phyloP scores from a whole-genome alignment of 2,888 invertebrate genomes.

The Uropetala carovei region DNA sequence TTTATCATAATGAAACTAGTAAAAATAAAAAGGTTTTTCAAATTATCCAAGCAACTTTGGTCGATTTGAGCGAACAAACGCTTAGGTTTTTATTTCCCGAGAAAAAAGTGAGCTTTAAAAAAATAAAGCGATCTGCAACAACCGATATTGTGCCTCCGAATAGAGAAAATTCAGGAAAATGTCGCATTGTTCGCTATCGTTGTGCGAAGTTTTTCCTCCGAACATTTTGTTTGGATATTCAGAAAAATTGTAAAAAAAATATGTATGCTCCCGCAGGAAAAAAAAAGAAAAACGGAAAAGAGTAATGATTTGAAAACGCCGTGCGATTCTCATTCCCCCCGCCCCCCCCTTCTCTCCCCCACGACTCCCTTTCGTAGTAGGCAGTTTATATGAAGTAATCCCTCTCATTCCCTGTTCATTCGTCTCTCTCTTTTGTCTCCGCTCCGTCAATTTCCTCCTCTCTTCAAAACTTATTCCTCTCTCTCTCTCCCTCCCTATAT shows the following conservation, averaged over 20 bases:
- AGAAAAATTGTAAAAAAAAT: not conserved
- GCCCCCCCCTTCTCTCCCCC: not conserved
- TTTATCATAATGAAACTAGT: constrained; percentile 12
- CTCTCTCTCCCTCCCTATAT: not conserved
- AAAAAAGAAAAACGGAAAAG: not conserved
- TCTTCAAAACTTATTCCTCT: constrained; percentile 55
- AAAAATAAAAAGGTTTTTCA: constrained; percentile 5
- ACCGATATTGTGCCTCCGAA: constrained; percentile 36
- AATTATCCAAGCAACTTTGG: not conserved
- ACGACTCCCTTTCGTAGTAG: constrained; percentile 21
- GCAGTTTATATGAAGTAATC: constrained; percentile 52
- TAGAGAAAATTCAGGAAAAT: not conserved
- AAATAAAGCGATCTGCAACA: constrained; percentile 14
- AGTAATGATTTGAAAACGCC: constrained; percentile 51
- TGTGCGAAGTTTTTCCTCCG: constrained; percentile 48
- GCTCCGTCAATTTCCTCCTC: not conserved
- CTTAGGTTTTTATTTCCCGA: not conserved
- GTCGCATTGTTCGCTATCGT: constrained; percentile 40
- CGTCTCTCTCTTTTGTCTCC: constrained; percentile 2
- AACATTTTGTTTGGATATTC: constrained; percentile 20
- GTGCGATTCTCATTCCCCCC: not conserved
- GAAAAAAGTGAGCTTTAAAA: not conserved
- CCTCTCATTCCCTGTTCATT: not conserved
- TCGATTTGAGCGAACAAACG: not conserved
- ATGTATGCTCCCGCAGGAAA: not conserved